Base-by-base conservation (phyloP, 1,140 invertebrate species). In the Aphelinus atriplicis region DNA sequence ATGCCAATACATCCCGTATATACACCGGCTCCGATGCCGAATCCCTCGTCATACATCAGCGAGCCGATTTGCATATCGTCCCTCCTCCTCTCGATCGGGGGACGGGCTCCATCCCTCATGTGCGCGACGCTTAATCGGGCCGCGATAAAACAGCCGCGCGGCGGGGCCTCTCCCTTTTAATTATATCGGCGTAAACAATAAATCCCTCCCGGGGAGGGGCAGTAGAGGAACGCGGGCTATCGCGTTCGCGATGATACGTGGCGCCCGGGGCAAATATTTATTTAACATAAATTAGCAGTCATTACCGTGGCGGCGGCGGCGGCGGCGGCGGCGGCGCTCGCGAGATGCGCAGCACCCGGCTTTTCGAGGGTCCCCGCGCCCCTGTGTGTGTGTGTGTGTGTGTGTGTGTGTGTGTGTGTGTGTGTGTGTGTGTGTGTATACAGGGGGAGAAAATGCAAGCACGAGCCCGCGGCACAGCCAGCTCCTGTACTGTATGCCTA, bases 281-380 rank as follows among this genome's bases (percentile, higher is more conserved):
- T 81, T 82, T 80, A 82, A 80, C 79, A 82, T 82, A 82, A 82
- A 82, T 82, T 80, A 82, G 73, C 78, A 77, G 78, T 72, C 69
- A 76, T 80, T 79, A 80, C 72, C 42, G 51, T 3, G 72, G 68
- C 51, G 75, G 70, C 48, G 73, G 65, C 78, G 77, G 76, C 4
- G 45, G 60, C 2, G n/a, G 46, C 6, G 43, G 26, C 9, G 50
- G 26, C 26, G 26, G 0, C 26, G 26, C 26, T 26, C 26, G 26
- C 26, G 26, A 26, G 26, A 26, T 26, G 26, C 26, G 26, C 26
- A 26, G 26, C 26, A 0, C 26, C 53, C 10, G 45, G 66, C 66
- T 58, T 58, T 47, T 68, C 66, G 68, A 70, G 68, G 2, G 63
- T n/a, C 50, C 26, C 60, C 26, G 26, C 60, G 3, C 60, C 45